Conservation (phyloP, 35 echinoderm and acorn worm species). For the Eucidaris tribuloides region DNA sequence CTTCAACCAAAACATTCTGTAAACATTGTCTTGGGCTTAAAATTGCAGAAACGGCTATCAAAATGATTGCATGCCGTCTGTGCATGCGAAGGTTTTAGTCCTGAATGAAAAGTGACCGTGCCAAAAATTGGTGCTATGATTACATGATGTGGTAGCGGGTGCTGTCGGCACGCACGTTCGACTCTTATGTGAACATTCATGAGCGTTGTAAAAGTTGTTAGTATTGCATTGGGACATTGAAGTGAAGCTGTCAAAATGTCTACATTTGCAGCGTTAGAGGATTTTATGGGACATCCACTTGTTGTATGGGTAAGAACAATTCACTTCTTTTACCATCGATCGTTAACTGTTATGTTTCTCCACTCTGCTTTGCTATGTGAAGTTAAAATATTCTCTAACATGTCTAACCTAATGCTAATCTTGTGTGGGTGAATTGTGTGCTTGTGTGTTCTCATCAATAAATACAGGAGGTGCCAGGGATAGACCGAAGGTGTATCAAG, state of each 20-base stretch:
- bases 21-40: too few species aligned
- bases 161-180: background rate
- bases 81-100: background rate
- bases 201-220: background rate
- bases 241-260: constrained; percentile 4
- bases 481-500: too few species aligned
- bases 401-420: too few species aligned
- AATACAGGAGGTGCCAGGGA: too few species aligned
- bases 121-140: background rate
- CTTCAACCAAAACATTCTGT: too few species aligned
- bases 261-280: constrained; percentile 49
- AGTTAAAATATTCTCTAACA: too few species aligned
- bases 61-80: background rate
- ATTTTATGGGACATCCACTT: constrained; percentile 82
- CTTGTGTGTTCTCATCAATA: too few species aligned
- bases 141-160: background rate
- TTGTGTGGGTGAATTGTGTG: too few species aligned
- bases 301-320: constrained; percentile 92
- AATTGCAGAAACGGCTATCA: too few species aligned
- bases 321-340: too few species aligned
- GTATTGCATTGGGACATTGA: background rate
- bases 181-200: background rate
- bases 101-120: background rate
- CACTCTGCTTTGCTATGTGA: too few species aligned
- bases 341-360: too few species aligned